These are phyloP conservation scores for Thinocorus orbignyianus DNA, from an alignment of 2,113 vertebrate genomes.

Conservation along the genomic window DNA sequence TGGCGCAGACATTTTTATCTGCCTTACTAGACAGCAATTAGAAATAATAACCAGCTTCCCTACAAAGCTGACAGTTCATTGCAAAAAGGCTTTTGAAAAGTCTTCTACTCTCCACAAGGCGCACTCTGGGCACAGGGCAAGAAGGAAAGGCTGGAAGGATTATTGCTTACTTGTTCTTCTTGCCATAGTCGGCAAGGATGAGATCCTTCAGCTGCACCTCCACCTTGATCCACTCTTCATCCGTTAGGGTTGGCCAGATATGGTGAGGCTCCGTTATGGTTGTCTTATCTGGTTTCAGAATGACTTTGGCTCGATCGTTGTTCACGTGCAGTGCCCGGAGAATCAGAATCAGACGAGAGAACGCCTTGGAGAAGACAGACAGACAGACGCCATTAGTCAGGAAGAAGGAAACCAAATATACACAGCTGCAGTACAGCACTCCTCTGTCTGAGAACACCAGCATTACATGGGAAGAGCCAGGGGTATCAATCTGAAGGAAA, in stretches of 20 bases:
- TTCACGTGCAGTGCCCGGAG: conserved; percentile 95
- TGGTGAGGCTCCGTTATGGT: conserved; percentile 98
- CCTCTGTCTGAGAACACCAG: background rate
- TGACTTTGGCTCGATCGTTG: conserved; percentile 97
- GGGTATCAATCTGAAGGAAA: background rate
- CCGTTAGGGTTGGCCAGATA: conserved; percentile 98
- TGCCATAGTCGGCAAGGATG: conserved; percentile 97
- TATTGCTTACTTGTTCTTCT: conserved; percentile 96
- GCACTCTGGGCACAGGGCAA: background rate
- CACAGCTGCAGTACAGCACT: background rate
- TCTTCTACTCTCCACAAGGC: background rate
- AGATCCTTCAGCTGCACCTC: conserved; percentile 98
- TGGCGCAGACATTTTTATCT: background rate
- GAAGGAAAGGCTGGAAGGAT: background rate
- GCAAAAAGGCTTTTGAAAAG: background rate
- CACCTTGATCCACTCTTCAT: conserved; percentile 99
- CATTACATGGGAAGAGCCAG: accelerated
- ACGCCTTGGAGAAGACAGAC: conserved; percentile 80
- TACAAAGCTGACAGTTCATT: background rate
- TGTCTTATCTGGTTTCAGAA: conserved; percentile 97
- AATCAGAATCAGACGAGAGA: conserved; percentile 97
- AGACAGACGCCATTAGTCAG: background rate
- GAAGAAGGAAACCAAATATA: background rate
- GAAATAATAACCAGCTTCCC: background rate
- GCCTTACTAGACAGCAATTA: background rate